Percentiles rank a stretch among this genome's conserved stretches.
Evolutionary conservation across 2,797 vertebrate genomes (phyloP).

Genomic region (Limosa lapponica): DNA sequence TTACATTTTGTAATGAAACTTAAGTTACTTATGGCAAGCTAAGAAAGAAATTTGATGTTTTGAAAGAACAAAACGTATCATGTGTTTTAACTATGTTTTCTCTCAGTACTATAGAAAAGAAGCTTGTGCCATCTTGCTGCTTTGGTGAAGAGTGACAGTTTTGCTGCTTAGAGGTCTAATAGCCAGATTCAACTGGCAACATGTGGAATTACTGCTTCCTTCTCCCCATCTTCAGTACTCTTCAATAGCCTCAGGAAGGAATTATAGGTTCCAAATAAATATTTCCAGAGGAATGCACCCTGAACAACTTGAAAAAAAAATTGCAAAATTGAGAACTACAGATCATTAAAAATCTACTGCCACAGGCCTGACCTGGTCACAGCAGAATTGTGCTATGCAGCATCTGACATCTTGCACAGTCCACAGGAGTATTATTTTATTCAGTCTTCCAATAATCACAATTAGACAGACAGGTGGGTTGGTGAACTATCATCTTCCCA

Average conservation of each 20-base stretch:
- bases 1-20: background rate
- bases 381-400: background rate
- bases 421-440: background rate
- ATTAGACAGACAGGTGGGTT: background rate
- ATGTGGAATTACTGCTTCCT: background rate
- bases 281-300: background rate
- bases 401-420: background rate
- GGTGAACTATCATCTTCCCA: background rate
- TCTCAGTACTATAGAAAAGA: background rate
- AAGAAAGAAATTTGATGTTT: background rate
- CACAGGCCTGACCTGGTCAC: background rate
- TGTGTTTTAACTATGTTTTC: background rate
- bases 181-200: background rate
- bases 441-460: background rate
- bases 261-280: background rate
- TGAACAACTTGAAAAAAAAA: background rate
- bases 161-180: background rate
- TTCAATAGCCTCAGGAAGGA: background rate
- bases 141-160: background rate
- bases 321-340: background rate
- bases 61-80: background rate
- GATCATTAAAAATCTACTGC: background rate
- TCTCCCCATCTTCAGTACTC: background rate
- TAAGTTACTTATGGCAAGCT: background rate
- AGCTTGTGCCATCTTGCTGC: background rate